Conservation (phyloP, 2,888 invertebrate species). For the Cephus sareptanus region DNA sequence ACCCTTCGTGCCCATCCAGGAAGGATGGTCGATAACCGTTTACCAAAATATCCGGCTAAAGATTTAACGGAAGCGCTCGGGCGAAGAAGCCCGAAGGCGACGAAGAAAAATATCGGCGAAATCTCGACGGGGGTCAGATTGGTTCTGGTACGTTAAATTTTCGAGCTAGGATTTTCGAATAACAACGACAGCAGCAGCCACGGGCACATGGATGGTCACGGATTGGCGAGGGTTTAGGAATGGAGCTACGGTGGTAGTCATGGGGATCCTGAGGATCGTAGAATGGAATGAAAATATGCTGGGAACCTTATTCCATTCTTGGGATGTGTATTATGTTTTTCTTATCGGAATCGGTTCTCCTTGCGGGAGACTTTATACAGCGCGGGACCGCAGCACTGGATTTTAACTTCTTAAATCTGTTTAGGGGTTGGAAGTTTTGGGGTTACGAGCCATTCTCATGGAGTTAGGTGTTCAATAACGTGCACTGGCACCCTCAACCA, state of each 20-base stretch:
- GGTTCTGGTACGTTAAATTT: conserved; percentile 25
- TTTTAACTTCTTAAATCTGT: conserved; percentile 37
- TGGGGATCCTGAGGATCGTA: not conserved
- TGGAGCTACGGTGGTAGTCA: conserved; percentile 11
- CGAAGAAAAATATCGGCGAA: conserved; percentile 32
- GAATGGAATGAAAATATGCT: conserved; percentile 14
- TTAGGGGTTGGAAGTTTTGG: conserved; percentile 19
- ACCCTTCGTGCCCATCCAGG: no score
- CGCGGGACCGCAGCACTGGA: conserved; percentile 4
- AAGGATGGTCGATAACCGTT: conserved; percentile 24
- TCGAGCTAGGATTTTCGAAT: conserved; percentile 24
- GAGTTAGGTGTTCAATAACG: no score
- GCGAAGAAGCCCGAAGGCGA: conserved; percentile 15
- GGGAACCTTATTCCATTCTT: conserved; percentile 20
- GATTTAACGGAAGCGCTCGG: conserved; percentile 23
- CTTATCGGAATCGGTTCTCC: conserved; percentile 36
- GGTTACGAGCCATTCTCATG: conserved; percentile 17
- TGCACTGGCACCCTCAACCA: no score
- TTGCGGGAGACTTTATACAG: conserved; percentile 25
- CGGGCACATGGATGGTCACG: not conserved
- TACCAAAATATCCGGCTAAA: conserved; percentile 39
- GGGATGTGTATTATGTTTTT: conserved; percentile 32
- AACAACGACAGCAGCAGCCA: conserved; percentile 11
- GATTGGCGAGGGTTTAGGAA: not conserved
- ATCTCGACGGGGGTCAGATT: conserved; percentile 31